Evolutionary conservation across 2,888 invertebrate genomes (phyloP).

Genomic region (Rhaphigaster nebulosa): DNA sequence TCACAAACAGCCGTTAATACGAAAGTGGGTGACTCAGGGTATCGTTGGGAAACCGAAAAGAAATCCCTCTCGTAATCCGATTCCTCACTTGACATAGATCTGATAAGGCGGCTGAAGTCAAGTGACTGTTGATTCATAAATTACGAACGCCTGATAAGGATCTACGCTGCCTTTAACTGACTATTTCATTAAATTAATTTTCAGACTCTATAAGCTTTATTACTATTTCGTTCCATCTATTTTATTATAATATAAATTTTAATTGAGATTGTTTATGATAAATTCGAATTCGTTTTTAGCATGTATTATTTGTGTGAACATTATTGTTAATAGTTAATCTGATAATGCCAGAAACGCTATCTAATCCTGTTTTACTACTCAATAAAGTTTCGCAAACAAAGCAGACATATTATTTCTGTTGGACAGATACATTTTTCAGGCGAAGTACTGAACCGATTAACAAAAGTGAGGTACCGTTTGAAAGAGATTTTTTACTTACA

Average conservation of each 20-base stretch:
- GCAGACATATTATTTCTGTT: too few species aligned
- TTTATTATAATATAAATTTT: not conserved
- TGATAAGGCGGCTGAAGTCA: not conserved
- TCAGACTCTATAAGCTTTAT: not conserved
- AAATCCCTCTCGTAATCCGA: constrained; percentile 17
- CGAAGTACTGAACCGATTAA: too few species aligned
- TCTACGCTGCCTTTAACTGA: not conserved
- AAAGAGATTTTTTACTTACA: too few species aligned
- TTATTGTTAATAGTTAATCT: too few species aligned
- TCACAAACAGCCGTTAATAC: not conserved
- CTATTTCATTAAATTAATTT: constrained; percentile 35
- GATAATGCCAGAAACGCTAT: too few species aligned
- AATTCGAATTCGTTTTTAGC: not conserved
- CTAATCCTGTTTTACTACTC: too few species aligned
- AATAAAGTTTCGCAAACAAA: too few species aligned
- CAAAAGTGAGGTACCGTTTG: too few species aligned
- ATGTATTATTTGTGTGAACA: too few species aligned
- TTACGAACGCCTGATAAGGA: not conserved
- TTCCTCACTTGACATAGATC: not conserved
- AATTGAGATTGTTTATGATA: not conserved
- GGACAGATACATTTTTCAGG: too few species aligned
- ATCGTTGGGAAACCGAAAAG: not conserved
- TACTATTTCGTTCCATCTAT: not conserved
- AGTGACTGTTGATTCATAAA: constrained; percentile 24
- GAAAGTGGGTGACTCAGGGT: not conserved